Percentiles rank a stretch among this genome's conserved stretches.
These are phyloP conservation scores for Tetheella fluctuosa DNA, from an alignment of 2,888 invertebrate species.

Conservation along the genomic window DNA sequence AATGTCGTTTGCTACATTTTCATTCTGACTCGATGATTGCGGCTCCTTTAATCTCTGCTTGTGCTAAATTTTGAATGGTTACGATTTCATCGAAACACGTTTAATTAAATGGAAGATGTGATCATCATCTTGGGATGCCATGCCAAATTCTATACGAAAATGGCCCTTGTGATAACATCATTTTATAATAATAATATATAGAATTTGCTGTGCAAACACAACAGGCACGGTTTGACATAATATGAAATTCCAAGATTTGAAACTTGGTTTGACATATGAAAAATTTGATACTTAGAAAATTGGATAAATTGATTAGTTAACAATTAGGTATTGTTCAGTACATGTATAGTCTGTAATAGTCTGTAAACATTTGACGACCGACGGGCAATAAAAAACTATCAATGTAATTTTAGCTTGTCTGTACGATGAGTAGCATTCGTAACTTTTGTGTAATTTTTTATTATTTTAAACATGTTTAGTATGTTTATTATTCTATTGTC, in stretches of 20 bases:
- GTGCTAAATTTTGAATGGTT: neutral
- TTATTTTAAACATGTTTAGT: too few species aligned
- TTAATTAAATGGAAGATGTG: neutral
- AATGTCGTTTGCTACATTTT: neutral
- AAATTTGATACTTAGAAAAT: too few species aligned
- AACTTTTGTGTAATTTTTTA: too few species aligned
- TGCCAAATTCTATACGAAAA: neutral
- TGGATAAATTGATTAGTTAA: too few species aligned
- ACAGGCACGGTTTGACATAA: too few species aligned
- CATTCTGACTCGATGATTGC: neutral
- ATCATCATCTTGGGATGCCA: neutral
- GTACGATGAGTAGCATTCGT: too few species aligned
- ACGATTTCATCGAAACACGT: constrained; percentile 2
- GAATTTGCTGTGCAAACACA: too few species aligned
- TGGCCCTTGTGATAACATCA: neutral
- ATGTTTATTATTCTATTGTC: too few species aligned
- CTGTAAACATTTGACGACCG: constrained; percentile 1
- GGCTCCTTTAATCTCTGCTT: neutral
- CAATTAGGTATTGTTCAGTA: too few species aligned
- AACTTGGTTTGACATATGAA: too few species aligned
- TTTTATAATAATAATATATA: too few species aligned
- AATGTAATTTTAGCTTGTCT: neutral
- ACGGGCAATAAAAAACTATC: constrained; percentile 1
- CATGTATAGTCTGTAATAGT: neutral
- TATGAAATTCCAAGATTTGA: too few species aligned